Percentiles rank a stretch among this genome's conserved stretches.
phyloP scores from a whole-genome alignment of 2,797 vertebrate species.

The Fistularia tabacaria region DNA sequence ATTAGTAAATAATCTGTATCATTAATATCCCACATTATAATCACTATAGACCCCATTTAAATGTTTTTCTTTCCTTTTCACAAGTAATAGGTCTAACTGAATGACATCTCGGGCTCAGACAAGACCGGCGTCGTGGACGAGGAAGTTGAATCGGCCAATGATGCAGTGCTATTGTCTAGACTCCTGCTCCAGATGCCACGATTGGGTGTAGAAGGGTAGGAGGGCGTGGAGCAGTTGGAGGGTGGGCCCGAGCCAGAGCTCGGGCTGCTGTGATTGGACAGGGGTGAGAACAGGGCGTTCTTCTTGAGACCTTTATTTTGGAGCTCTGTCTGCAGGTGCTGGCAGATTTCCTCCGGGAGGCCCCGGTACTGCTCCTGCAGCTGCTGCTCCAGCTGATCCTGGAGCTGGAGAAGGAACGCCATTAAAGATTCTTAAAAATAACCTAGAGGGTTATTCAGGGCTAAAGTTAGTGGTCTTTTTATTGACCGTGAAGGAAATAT shows the following conservation, averaged over 20 bases:
- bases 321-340: slow-evolving; percentile 74
- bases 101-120: slow-evolving; percentile 65
- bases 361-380: slow-evolving; percentile 65
- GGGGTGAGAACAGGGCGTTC: slow-evolving; percentile 57
- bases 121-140: slow-evolving; percentile 62
- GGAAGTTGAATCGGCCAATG: slow-evolving; percentile 62
- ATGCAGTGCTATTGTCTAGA: slow-evolving; percentile 66
- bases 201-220: slow-evolving; percentile 60
- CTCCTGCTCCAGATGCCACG: slow-evolving; percentile 56
- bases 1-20: slow-evolving; percentile 63
- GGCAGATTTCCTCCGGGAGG: slow-evolving; percentile 77
- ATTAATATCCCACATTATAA: slow-evolving; percentile 49
- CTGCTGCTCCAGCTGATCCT: slow-evolving; percentile 65
- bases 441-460: not conserved
- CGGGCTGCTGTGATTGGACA: slow-evolving; percentile 69
- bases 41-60: slow-evolving; percentile 45
- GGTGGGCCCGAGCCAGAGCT: slow-evolving; percentile 68
- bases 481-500: not conserved
- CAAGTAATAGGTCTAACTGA: slow-evolving; percentile 44
- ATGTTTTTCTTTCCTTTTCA: slow-evolving; percentile 33
- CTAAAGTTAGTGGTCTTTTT: not conserved
- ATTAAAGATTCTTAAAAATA: not conserved
- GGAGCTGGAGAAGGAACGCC: slow-evolving; percentile 55
- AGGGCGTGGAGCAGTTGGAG: slow-evolving; percentile 78
- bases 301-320: slow-evolving; percentile 63